Percentiles rank a stretch among this genome's conserved stretches.
Conservation (phyloP, 1,140 invertebrate species). For the Cyclargus thomasi region DNA sequence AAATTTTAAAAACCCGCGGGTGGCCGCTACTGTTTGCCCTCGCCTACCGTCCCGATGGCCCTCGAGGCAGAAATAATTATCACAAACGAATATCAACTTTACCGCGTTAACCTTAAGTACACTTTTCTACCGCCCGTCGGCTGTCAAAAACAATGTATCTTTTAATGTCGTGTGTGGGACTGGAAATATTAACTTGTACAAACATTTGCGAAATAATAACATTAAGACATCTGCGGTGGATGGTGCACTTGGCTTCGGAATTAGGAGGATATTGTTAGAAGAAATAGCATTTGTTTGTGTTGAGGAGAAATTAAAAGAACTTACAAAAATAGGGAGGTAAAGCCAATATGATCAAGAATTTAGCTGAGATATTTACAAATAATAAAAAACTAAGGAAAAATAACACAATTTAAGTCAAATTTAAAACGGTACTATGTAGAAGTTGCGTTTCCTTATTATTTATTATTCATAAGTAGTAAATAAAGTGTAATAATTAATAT, state of each 20-base stretch:
- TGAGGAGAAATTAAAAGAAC: not conserved
- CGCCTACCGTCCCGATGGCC: constrained; percentile 50
- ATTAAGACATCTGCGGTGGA: constrained; percentile 9
- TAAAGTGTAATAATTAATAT: too few species aligned
- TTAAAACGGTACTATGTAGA: too few species aligned
- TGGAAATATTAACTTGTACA: constrained; percentile 5
- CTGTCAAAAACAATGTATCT: constrained; percentile 20
- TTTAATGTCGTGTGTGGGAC: constrained; percentile 11
- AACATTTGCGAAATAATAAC: constrained; percentile 14
- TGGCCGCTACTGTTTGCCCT: constrained; percentile 68
- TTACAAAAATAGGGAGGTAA: too few species aligned
- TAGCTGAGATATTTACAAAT: too few species aligned
- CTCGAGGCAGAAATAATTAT: constrained; percentile 26
- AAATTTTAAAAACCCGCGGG: constrained; percentile 52
- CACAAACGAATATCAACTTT: constrained; percentile 18
- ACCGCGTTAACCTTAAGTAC: not conserved
- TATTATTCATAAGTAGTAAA: too few species aligned
- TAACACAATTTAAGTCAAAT: too few species aligned
- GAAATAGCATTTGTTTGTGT: not conserved
- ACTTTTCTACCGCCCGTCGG: not conserved
- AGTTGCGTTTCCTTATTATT: too few species aligned
- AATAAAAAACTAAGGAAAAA: too few species aligned
- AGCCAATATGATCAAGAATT: too few species aligned
- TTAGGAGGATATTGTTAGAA: not conserved
- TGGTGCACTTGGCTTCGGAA: not conserved